Conservation (phyloP, 2,888 invertebrate genomes). For the Phania funesta region DNA sequence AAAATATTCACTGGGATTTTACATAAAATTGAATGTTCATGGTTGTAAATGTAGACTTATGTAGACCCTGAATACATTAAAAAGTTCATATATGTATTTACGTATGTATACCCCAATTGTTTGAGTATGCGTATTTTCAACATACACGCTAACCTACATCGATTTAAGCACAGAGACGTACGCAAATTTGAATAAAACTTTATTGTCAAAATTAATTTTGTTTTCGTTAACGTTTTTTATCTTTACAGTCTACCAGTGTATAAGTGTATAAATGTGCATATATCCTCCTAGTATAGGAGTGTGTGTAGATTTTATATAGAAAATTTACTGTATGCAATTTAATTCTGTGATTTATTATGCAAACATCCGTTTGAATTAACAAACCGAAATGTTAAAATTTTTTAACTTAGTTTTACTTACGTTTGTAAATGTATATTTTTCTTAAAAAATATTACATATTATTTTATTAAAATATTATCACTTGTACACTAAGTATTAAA, state of each 20-base stretch:
- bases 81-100: background rate
- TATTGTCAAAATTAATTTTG: conserved; percentile 67
- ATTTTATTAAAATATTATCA: conserved; percentile 1
- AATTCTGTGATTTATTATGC: conserved; percentile 59
- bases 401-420: background rate
- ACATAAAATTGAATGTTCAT: background rate
- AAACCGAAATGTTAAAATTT: conserved; percentile 41
- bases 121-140: conserved; percentile 5
- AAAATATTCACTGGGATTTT: background rate
- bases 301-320: conserved; percentile 25
- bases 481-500: too few relatives aligned
- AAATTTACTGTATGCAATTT: conserved; percentile 56
- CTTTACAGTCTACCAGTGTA: background rate
- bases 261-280: background rate
- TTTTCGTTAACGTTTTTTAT: conserved; percentile 48
- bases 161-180: background rate
- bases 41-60: background rate
- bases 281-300: background rate
- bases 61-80: conserved; percentile 13
- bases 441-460: background rate
- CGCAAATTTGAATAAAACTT: conserved; percentile 52
- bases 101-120: background rate
- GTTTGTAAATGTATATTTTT: background rate
- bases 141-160: background rate
- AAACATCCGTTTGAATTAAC: conserved; percentile 60